Evolutionary conservation across 2,888 invertebrate species (phyloP).

Genomic region (Leuctra nigra): DNA sequence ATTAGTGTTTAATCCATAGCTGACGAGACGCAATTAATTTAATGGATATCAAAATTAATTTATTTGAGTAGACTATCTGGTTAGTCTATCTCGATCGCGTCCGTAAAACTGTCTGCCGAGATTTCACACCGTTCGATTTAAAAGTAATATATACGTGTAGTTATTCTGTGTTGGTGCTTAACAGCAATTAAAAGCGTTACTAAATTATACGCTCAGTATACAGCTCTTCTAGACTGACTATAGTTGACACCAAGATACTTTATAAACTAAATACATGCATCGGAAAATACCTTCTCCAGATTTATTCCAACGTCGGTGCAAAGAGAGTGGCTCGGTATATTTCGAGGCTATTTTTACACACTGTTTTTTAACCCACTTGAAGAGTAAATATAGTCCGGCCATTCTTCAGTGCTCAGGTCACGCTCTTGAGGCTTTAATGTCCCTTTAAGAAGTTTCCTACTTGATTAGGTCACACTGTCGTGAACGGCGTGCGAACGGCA

Average conservation of each 20-base stretch:
- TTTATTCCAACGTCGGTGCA: not conserved
- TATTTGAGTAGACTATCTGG: not conserved
- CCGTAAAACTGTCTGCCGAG: constrained; percentile 3
- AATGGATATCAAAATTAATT: constrained; percentile 2
- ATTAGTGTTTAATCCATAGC: constrained; percentile 2
- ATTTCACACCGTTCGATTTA: not conserved
- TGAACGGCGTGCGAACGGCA: too few relatives aligned
- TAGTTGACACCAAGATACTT: too few relatives aligned
- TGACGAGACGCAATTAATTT: constrained; percentile 4
- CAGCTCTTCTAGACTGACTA: constrained; percentile 4
- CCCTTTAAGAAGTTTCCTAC: too few relatives aligned
- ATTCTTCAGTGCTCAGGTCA: not conserved
- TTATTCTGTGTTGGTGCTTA: not conserved
- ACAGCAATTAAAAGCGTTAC: constrained; percentile 2
- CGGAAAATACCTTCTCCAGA: not conserved
- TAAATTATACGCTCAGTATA: not conserved
- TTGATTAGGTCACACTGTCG: too few relatives aligned
- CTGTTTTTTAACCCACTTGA: constrained; percentile 1
- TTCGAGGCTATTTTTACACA: not conserved
- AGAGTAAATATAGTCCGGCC: constrained; percentile 1
- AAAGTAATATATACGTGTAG: not conserved
- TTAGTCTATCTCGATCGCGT: not conserved
- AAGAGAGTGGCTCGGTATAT: too few relatives aligned
- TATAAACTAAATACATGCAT: too few relatives aligned
- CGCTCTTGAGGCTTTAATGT: not conserved